Percentiles rank a stretch among this genome's conserved stretches.
Conservation (phyloP, 1,140 invertebrate genomes). For the Zaprionus gabonicus region DNA sequence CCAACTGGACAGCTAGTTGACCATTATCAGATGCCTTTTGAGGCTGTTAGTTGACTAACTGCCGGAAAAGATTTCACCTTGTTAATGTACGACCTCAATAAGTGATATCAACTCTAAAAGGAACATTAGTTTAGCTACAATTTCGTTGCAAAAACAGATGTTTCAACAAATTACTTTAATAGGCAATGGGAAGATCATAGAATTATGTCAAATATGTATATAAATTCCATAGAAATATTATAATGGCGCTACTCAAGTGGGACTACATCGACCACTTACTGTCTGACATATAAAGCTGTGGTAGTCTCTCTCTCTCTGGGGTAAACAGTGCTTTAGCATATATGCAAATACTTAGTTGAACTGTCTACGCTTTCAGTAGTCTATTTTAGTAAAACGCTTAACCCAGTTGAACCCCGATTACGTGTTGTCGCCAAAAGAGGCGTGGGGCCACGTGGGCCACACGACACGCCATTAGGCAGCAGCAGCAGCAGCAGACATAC, state of each 20-base stretch:
- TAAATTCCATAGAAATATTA: too few species aligned
- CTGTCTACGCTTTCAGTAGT: constrained; percentile 43
- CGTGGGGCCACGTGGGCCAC: constrained; percentile 61
- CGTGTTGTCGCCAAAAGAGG: constrained; percentile 53
- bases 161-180: too few species aligned
- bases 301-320: neutral
- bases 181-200: too few species aligned
- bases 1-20: constrained; percentile 18
- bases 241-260: too few species aligned
- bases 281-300: constrained; percentile 1
- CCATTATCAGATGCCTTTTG: constrained; percentile 25
- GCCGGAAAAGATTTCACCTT: constrained; percentile 25
- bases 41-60: constrained; percentile 33
- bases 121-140: too few species aligned
- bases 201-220: too few species aligned
- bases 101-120: neutral
- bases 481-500: constrained; percentile 30
- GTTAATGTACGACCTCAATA: neutral
- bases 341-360: constrained; percentile 46
- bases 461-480: constrained; percentile 68
- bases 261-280: neutral
- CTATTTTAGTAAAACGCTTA: constrained; percentile 55
- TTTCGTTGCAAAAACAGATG: too few species aligned
- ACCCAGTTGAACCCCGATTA: constrained; percentile 58
- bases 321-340: constrained; percentile 29